phyloP scores from a whole-genome alignment of 2,797 vertebrate genomes.

The Meda fulgida region DNA sequence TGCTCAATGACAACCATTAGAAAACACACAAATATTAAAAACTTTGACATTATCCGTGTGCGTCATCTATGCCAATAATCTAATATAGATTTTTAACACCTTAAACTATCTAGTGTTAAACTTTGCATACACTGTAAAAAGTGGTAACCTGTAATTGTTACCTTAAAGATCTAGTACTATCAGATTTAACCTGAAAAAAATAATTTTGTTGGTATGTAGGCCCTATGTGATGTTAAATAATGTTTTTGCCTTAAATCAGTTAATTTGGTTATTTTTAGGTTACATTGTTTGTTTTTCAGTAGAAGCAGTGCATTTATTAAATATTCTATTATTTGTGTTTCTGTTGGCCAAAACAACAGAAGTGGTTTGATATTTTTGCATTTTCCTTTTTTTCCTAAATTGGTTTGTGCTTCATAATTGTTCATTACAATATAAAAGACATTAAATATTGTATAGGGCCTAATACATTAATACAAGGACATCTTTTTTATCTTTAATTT shows the following conservation, averaged over 20 bases:
- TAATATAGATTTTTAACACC: background rate
- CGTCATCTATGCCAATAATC: background rate
- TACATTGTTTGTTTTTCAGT: background rate
- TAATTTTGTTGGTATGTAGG: background rate
- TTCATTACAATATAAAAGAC: background rate
- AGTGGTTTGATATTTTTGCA: background rate
- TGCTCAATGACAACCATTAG: background rate
- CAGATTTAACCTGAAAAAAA: background rate
- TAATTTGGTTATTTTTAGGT: background rate
- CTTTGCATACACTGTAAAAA: background rate
- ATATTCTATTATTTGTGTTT: background rate
- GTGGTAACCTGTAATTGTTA: background rate
- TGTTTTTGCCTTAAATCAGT: background rate
- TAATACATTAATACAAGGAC: too few species aligned
- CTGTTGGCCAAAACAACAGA: background rate
- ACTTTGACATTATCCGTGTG: background rate
- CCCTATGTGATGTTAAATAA: background rate
- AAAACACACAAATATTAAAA: background rate
- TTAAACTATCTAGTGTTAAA: background rate
- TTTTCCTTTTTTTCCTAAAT: background rate
- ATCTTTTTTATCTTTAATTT: background rate
- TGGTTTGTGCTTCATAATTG: background rate
- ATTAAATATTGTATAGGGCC: too few species aligned
- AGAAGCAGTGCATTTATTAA: background rate
- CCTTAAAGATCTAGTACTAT: background rate